Percentiles rank a stretch among this genome's conserved stretches.
phyloP scores from a whole-genome alignment of 2,113 vertebrate species.

The zebrafish (Danio rerio) region GRCz12tu NC_133197.1:29636001-29636500 shows the following conservation, averaged over 20 bases:
- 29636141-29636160: neutral
- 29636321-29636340: neutral
- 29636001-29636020: neutral
- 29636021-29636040: neutral
- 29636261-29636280: neutral
- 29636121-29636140: neutral
- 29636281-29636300: neutral
- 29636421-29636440: neutral
- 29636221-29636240: neutral
- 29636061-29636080: neutral
- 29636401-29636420: neutral
- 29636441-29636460: neutral
- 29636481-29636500: neutral
- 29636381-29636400: neutral
- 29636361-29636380: constrained; percentile 5
- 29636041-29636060: neutral
- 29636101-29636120: neutral
- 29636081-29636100: neutral
- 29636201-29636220: neutral
- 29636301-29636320: neutral
- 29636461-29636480: neutral
- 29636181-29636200: neutral
- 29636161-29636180: neutral
- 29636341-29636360: neutral
- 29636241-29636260: neutral